Base-by-base conservation (phyloP, 1,140 invertebrate genomes). In the Sarcophaga bullata region DNA sequence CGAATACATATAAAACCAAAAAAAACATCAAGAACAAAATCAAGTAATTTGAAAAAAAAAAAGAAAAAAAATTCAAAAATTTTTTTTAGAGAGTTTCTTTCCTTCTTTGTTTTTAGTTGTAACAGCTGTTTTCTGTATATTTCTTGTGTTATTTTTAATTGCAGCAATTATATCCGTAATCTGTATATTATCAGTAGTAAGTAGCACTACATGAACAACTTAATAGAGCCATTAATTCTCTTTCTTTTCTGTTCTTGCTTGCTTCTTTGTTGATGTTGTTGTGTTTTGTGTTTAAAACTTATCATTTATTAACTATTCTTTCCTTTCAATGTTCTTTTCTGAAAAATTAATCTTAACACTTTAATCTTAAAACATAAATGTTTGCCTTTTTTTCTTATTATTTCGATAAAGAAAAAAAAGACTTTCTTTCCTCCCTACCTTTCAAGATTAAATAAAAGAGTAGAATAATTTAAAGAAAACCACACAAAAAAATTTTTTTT, bases 211-310 rank as follows among this genome's bases (percentile, higher is more conserved):
- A 58, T 58, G 54, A 58, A 58, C 54, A 58, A 58, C 54, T 58
- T 58, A 58, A 58, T 58, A 58, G n/a, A 58, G 54, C 15, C 54
- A 58, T 58, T 58, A 58, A 13, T 58, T 58, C 54, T 58, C n/a
- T 58, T n/a, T n/a, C n/a, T 7, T 58, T 58, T n/a, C 7, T 58
- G 6, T 58, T 58, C 1, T 52, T 7, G 7, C n/a, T 58, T 37
- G 4, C 1, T 37, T 37, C 25, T 37, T 37, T 37, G 25, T 58
- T 58, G n/a, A 15, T 58, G 13, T 58, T 58, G 13, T 58, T 58
- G 13, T 13, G 1, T 6, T 13, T 58, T 58, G 7, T 13, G 15
- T 58, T 58, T n/a, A 13, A 58, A 13, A 58, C n/a, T 58, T 37
- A 37, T 58, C 54, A n/a, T 13, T 58, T n/a, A 58, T 58, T n/a